phyloP scores from a whole-genome alignment of 2,797 vertebrate species.

The Poecilia wingei region DNA sequence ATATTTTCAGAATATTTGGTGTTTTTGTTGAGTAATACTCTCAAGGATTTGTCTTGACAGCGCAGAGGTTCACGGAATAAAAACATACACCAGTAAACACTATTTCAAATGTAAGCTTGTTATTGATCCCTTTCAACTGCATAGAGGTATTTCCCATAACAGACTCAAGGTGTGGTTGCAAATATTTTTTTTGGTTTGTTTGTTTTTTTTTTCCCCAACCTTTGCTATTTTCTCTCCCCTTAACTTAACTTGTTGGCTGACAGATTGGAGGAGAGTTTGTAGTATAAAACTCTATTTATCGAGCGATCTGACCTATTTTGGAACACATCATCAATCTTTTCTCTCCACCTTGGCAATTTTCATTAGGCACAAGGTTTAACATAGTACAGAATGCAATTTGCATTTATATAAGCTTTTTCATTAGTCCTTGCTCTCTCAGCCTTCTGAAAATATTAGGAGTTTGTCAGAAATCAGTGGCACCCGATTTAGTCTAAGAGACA shows the following conservation, averaged over 20 bases:
- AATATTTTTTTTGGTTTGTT: neutral
- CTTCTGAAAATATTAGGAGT: constrained; percentile 78
- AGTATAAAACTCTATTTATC: constrained; percentile 71
- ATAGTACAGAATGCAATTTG: constrained; percentile 84
- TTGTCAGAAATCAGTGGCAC: constrained; percentile 72
- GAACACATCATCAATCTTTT: constrained; percentile 64
- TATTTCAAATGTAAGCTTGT: neutral
- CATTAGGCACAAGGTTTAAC: constrained; percentile 80
- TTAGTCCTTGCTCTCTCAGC: constrained; percentile 73
- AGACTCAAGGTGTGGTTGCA: neutral
- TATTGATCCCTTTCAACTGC: neutral
- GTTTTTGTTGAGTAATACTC: neutral
- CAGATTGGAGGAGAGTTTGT: constrained; percentile 55
- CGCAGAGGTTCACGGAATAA: neutral
- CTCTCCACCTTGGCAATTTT: constrained; percentile 76
- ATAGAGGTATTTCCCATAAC: neutral
- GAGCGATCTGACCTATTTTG: constrained; percentile 77
- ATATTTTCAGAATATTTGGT: neutral
- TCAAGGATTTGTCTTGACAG: neutral
- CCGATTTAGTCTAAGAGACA: constrained; percentile 71
- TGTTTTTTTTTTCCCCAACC: neutral
- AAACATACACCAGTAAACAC: neutral
- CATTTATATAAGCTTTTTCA: constrained; percentile 89
- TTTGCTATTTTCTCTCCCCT: neutral
- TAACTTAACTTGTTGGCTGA: constrained; percentile 49